Evolutionary conservation across 37 sponge, comb jelly and placozoan species (phyloP).

Genomic region (Cliona cf. orientalis): DNA sequence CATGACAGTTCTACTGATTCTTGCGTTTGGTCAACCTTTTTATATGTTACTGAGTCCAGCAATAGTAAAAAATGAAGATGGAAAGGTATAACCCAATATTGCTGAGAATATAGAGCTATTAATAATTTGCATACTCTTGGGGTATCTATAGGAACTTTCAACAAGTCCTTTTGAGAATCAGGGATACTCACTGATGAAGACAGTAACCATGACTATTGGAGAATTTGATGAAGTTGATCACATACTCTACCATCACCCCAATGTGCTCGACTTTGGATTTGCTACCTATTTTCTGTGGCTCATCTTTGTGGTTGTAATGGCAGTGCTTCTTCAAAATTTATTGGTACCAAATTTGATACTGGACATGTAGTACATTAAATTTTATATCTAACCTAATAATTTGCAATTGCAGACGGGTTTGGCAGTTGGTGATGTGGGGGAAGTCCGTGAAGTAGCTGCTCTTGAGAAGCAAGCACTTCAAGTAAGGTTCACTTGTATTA

Average conservation of each 20-base stretch:
- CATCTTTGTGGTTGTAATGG: constrained; percentile 24
- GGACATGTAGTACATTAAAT: not conserved
- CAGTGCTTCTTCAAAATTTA: constrained; percentile 11
- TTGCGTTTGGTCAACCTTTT: constrained; percentile 22
- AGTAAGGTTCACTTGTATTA: not conserved
- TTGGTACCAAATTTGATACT: not conserved
- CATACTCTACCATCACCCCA: not conserved
- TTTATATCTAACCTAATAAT: too few relatives aligned
- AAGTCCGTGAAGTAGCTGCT: constrained; percentile 19
- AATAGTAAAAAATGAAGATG: not conserved
- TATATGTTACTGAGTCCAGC: constrained; percentile 13
- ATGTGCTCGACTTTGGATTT: not conserved
- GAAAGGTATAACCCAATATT: too few relatives aligned
- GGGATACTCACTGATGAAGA: constrained; percentile 19
- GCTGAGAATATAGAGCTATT: too few relatives aligned
- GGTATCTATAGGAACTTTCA: too few relatives aligned
- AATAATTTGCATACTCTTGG: too few relatives aligned
- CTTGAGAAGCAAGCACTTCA: constrained; percentile 26
- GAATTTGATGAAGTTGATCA: constrained; percentile 12
- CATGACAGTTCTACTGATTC: not conserved
- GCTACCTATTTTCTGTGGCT: constrained; percentile 18
- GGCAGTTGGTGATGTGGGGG: too few relatives aligned
- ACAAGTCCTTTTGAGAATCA: not conserved
- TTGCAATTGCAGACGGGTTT: too few relatives aligned
- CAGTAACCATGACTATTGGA: constrained; percentile 25